These are phyloP conservation scores for Petroica traversi DNA, from an alignment of 2,113 vertebrate species.

Conservation along the genomic window DNA sequence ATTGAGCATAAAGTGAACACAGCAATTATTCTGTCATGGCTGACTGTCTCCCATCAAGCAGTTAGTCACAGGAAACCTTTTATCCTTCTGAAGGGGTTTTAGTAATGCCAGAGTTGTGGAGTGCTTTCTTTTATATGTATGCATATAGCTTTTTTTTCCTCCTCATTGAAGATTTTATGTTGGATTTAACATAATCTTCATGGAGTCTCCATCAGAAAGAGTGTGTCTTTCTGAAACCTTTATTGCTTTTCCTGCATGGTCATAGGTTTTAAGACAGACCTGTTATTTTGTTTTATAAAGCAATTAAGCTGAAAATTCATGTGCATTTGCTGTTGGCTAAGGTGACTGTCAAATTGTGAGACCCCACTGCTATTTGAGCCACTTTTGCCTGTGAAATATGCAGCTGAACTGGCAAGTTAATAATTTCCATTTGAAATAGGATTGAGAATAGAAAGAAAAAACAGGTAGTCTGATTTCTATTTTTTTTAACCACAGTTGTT, in stretches of 20 bases:
- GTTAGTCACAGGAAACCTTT: slow-evolving; percentile 50
- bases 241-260: slow-evolving; percentile 42
- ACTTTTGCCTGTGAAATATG: slow-evolving; percentile 52
- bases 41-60: slow-evolving; percentile 42
- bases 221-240: slow-evolving; percentile 10
- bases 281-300: slow-evolving; percentile 32
- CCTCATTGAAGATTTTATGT: slow-evolving; percentile 49
- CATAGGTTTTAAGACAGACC: slow-evolving; percentile 44
- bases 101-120: slow-evolving; percentile 59
- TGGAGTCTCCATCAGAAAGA: slow-evolving; percentile 21
- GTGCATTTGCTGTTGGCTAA: slow-evolving; percentile 48
- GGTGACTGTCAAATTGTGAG: slow-evolving; percentile 13
- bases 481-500: slow-evolving; percentile 54
- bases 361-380: slow-evolving; percentile 55
- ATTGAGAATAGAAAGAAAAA: slow-evolving; percentile 32
- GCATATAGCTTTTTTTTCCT: slow-evolving; percentile 37
- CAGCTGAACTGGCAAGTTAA: slow-evolving; percentile 40
- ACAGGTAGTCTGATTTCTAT: slow-evolving; percentile 32
- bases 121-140: slow-evolving; percentile 57
- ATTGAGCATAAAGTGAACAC: slow-evolving; percentile 38
- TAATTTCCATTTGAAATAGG: slow-evolving; percentile 40
- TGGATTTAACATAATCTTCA: slow-evolving; percentile 47
- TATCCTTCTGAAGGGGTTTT: slow-evolving; percentile 49
- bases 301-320: neutral
- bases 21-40: slow-evolving; percentile 17